Evolutionary conservation across 92 coral and sea anemone species (phyloP).

Genomic region (Parazoanthus darwini): DNA sequence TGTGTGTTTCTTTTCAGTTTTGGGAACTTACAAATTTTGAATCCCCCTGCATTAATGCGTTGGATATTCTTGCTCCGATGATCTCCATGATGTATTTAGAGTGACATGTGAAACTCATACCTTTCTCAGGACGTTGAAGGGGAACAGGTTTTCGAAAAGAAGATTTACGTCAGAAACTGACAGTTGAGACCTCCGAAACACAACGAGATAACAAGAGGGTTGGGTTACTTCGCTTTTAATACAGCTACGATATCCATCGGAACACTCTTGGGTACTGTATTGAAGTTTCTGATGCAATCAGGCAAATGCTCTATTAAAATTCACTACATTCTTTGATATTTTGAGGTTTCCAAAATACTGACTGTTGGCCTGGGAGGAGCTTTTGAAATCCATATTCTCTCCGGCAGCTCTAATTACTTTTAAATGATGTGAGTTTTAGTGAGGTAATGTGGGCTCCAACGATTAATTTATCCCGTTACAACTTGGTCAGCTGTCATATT

Average conservation of each 20-base stretch:
- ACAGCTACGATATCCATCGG: background rate
- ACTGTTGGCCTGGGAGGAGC: slow-evolving; percentile 22
- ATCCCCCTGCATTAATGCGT: background rate
- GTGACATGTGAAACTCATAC: slow-evolving; percentile 2
- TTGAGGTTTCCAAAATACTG: background rate
- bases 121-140: background rate
- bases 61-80: background rate
- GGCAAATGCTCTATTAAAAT: background rate
- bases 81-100: background rate
- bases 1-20: background rate
- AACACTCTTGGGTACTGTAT: too few species aligned
- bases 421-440: background rate
- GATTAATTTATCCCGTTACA: background rate
- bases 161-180: background rate
- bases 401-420: slow-evolving; percentile 13
- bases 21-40: background rate
- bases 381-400: background rate
- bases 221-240: background rate
- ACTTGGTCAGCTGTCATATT: background rate
- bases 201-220: slow-evolving; percentile 5
- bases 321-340: background rate
- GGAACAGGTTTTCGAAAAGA: background rate
- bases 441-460: background rate
- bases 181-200: background rate
- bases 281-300: background rate